These are phyloP conservation scores for Taeniopygia guttata DNA, from an alignment of 2,797 vertebrate species.

Conservation along the genomic window DNA sequence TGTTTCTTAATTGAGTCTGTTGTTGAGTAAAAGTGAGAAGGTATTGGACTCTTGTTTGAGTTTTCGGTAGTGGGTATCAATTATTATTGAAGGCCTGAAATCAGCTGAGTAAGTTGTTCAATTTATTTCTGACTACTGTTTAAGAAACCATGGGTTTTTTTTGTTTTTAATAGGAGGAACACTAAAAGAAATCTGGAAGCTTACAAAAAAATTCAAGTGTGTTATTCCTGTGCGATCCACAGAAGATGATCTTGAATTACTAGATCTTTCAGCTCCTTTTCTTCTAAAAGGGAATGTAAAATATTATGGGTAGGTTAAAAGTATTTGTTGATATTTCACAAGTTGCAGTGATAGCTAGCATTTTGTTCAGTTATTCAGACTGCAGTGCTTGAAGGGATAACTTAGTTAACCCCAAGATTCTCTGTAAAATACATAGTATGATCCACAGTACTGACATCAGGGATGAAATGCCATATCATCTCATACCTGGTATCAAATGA, in stretches of 20 bases:
- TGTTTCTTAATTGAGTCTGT: background rate
- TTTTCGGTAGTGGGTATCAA: background rate
- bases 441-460: background rate
- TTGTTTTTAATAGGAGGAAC: slow-evolving; percentile 77
- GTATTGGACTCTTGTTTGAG: background rate
- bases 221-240: slow-evolving; percentile 84
- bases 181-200: slow-evolving; percentile 76
- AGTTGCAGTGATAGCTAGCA: background rate
- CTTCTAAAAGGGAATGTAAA: slow-evolving; percentile 82
- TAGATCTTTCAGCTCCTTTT: slow-evolving; percentile 87
- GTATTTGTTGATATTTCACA: background rate
- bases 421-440: background rate
- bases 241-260: slow-evolving; percentile 72
- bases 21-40: background rate
- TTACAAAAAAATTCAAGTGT: slow-evolving; percentile 78
- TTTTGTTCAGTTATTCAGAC: background rate
- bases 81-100: background rate
- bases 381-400: background rate
- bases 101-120: background rate
- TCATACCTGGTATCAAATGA: background rate
- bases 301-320: slow-evolving; percentile 86
- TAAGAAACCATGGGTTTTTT: background rate
- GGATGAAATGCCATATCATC: background rate
- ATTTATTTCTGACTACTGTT: background rate
- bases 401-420: background rate